Evolutionary conservation across 2,113 vertebrate genomes (phyloP).

Genomic region (Hippotragus niger): DNA sequence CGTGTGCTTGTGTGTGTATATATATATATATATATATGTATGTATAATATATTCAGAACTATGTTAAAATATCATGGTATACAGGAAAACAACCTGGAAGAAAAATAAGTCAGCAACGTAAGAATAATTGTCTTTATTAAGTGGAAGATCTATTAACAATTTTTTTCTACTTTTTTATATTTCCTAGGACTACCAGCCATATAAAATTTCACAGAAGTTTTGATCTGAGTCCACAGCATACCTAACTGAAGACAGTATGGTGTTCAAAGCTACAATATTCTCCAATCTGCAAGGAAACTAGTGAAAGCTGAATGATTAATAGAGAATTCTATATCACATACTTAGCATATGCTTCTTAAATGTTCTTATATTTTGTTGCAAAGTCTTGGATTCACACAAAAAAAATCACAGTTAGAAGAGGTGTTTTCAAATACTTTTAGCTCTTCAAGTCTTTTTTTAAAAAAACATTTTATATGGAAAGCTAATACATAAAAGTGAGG

Average conservation of each 20-base stretch:
- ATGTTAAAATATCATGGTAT: not conserved
- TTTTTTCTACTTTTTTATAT: not conserved
- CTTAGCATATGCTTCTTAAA: not conserved
- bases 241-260: not conserved
- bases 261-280: not conserved
- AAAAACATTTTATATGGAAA: not conserved
- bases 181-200: not conserved
- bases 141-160: not conserved
- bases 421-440: not conserved
- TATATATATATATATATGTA: no score
- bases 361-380: not conserved
- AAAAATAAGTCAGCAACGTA: slow-evolving; percentile 2
- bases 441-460: not conserved
- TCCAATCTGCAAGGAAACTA: not conserved
- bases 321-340: not conserved
- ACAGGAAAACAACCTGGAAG: not conserved
- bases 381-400: not conserved
- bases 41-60: not conserved
- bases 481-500: not conserved
- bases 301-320: not conserved
- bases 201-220: not conserved
- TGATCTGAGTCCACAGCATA: not conserved
- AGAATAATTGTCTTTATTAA: not conserved
- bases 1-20: no score
- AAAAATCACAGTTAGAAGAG: not conserved